These are phyloP conservation scores for Salticus scenicus DNA, from an alignment of 2,888 invertebrate genomes.

Conservation along the genomic window DNA sequence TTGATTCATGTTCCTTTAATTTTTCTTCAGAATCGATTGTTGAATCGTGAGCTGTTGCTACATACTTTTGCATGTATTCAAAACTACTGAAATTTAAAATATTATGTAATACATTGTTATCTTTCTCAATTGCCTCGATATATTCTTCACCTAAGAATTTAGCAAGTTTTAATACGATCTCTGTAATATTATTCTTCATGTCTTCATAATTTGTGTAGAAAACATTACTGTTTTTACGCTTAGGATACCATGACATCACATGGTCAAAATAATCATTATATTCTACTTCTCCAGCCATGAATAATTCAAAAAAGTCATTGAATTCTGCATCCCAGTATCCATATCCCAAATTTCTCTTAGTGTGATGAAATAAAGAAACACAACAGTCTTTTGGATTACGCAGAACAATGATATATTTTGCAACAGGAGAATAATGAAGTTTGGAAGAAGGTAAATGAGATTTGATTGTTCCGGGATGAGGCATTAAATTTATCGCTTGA, in stretches of 20 bases:
- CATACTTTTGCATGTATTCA: constrained; percentile 60
- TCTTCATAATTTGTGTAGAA: constrained; percentile 76
- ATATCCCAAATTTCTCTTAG: constrained; percentile 15
- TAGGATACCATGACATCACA: constrained; percentile 65
- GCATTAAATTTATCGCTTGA: constrained; percentile 25
- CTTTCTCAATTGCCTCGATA: constrained; percentile 42
- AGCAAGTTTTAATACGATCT: constrained; percentile 70
- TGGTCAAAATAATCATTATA: constrained; percentile 71
- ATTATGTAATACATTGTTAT: constrained; percentile 33
- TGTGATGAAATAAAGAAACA: constrained; percentile 76
- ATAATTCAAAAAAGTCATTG: constrained; percentile 76
- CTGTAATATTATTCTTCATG: constrained; percentile 74
- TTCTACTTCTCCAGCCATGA: constrained; percentile 74
- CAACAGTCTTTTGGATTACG: constrained; percentile 77
- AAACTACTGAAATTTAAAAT: constrained; percentile 52
- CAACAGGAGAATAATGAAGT: constrained; percentile 57
- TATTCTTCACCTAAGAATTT: constrained; percentile 69
- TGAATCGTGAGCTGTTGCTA: not conserved
- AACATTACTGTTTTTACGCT: constrained; percentile 73
- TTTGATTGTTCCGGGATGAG: constrained; percentile 63
- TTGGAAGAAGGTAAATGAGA: constrained; percentile 73
- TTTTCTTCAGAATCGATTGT: too few species aligned
- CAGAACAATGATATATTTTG: constrained; percentile 75
- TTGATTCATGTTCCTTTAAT: not conserved
- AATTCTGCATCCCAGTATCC: constrained; percentile 69